Base-by-base conservation (phyloP, 2,113 vertebrate species). In the Cebidichthys violaceus region DNA sequence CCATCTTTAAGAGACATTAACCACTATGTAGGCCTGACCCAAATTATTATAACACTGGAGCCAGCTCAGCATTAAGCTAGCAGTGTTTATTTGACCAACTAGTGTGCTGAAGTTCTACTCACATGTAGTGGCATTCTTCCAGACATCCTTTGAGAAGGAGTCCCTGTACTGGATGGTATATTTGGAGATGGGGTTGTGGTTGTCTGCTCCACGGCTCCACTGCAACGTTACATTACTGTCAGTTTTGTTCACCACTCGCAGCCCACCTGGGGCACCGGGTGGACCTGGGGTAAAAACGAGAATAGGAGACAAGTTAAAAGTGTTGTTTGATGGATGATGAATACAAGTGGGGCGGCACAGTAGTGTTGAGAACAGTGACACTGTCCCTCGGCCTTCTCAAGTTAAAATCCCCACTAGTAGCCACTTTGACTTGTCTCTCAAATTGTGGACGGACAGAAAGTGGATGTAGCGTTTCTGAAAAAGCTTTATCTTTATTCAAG, bases 161-260 rank as follows among this genome's bases (percentile, higher is more conserved):
- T 96, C 96, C 91, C 95, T 96, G 89, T 94, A 96, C 87, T 99
- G 97, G 86, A 99, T 95, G 41, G 92, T 97, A 66, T 99, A 99
- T 90, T 96, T 99, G 88, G 98, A 99, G 93, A 99, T 98, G 70
- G 98, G 98, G 83, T 96, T 99, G 68, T 97, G 97, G 94, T 99
- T 99, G 93, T 99, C 97, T 82, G 97, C 96, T 45, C 98, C 98
- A 1, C 96, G 97, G 88, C 97, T 99, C 98, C 98, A 99, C 4
- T 95, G 96, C 77, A 99, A 88, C 2, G 91, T 95, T 62, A 97
- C 95, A 33, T 92, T 96, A 75, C 95, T 97, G 67, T 97, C 96
- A 83, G 86, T 95, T 47, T 96, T 94, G 27, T 98, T 94, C 89
- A 96, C 95, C 87, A 97, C 92, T 89, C 95, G 94, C 64, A 99